Evolutionary conservation across 1,140 invertebrate species (phyloP), one percentile per base, ranked within the genome.

Genomic region (Drosophila kikkawai): DNA sequence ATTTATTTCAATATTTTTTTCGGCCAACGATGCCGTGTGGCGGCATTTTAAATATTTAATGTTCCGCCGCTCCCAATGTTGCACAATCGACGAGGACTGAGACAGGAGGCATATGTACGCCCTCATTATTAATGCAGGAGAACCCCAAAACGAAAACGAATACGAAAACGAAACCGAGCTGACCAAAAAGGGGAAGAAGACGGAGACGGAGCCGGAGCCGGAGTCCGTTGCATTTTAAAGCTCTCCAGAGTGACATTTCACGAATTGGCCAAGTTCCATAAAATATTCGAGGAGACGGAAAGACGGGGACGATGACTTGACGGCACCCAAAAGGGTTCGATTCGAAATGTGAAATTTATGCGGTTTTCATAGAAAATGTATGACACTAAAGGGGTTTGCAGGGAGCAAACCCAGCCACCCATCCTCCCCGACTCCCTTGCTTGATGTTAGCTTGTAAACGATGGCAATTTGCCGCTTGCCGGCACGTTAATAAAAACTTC

Each of bases 191-290:
- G 13, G 36, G 32, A 39, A 47, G 48, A 73, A 57, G 45, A 15
- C 29, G 32, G 17, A 37, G 12, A 9, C 44, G 50, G 78, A 58
- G 48, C 39, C 44, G 26, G 17, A 32, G 48, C 26, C 34, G 29
- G 42, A 37, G 39, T 4, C 19, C 41, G 13, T 29, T 55, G 66
- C 60, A 78, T 74, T 91, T 90, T 91, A 85, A 91, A 84, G 84
- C 81, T 90, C 91, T 92, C 91, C 66, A 83, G 91, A 92, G 91
- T 92, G 87, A 91, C 91, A 92, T 92, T 92, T 76, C 79, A 63
- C 53, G 79, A 92, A 92, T 92, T 92, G 91, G 91, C 82, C 80
- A 85, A 80, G 84, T 79, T 73, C 69, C 82, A 92, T 92, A 90
- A 91, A 91, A 86, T 92, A 71, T 58, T 44, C 47, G 55, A 51